phyloP scores from a whole-genome alignment of 2,797 vertebrate genomes.

The Protosalanx chinensis region DNA sequence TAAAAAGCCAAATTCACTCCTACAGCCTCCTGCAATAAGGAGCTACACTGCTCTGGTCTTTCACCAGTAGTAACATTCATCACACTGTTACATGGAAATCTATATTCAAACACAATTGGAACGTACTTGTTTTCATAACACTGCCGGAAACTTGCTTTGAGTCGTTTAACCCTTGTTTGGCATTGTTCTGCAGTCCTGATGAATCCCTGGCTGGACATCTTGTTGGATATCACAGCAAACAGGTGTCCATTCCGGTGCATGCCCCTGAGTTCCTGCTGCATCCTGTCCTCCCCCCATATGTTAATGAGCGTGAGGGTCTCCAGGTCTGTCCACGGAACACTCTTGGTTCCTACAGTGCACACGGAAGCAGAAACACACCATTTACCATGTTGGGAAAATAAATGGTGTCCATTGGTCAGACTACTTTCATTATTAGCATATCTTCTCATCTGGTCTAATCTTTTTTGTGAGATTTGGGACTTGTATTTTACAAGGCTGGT shows the following conservation, averaged over 20 bases:
- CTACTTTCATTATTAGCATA: too few relatives aligned
- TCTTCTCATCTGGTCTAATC: too few relatives aligned
- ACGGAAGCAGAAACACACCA: neutral
- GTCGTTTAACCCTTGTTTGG: constrained; percentile 68
- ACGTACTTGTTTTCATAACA: constrained; percentile 70
- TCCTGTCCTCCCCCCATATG: constrained; percentile 66
- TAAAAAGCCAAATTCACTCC: too few relatives aligned
- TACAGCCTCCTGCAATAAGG: too few relatives aligned
- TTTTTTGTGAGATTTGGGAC: too few relatives aligned
- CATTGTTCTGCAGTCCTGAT: constrained; percentile 71
- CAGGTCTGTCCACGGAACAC: constrained; percentile 67
- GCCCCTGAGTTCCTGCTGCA: constrained; percentile 63
- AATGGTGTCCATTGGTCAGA: too few relatives aligned
- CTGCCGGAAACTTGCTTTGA: constrained; percentile 69
- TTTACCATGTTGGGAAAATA: too few relatives aligned
- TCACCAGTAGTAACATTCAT: too few relatives aligned
- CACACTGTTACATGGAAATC: too few relatives aligned
- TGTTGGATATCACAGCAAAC: constrained; percentile 66
- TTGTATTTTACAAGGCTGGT: too few relatives aligned
- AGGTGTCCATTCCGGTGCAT: constrained; percentile 61
- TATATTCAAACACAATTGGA: too few relatives aligned
- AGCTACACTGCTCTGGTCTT: too few relatives aligned
- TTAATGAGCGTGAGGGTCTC: constrained; percentile 71
- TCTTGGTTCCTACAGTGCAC: constrained; percentile 55
- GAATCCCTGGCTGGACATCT: constrained; percentile 63